Evolutionary conservation across 1,140 invertebrate species (phyloP).

Genomic region (Leptinotarsa texana): DNA sequence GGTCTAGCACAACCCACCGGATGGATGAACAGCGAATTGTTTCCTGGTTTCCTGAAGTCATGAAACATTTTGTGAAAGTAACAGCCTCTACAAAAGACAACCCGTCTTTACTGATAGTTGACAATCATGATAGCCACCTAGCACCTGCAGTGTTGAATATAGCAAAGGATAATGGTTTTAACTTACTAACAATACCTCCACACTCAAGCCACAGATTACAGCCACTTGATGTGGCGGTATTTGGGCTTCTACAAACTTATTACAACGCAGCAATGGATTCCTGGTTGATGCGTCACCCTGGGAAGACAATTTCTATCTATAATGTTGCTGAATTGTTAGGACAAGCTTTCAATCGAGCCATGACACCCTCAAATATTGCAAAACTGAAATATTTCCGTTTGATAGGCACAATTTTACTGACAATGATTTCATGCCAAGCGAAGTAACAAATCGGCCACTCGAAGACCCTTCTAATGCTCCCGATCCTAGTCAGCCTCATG

Average conservation of each 20-base stretch:
- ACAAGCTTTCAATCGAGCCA: constrained; percentile 28
- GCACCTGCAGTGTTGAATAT: constrained; percentile 51
- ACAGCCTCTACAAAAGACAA: too few species aligned
- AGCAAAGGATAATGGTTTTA: constrained; percentile 48
- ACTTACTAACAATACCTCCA: constrained; percentile 56
- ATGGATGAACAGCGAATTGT: constrained; percentile 18
- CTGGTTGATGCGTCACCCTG: constrained; percentile 54
- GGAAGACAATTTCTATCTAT: constrained; percentile 39
- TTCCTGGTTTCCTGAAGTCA: constrained; percentile 17
- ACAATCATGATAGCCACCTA: constrained; percentile 54
- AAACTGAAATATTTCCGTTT: constrained; percentile 55
- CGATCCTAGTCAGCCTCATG: not conserved
- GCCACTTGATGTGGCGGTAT: constrained; percentile 58
- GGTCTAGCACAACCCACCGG: too few species aligned
- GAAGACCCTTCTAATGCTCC: too few species aligned
- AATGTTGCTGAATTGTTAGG: constrained; percentile 31
- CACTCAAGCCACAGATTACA: constrained; percentile 58
- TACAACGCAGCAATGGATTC: constrained; percentile 39
- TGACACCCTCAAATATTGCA: constrained; percentile 54
- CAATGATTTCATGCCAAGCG: constrained; percentile 50
- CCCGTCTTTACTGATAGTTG: constrained; percentile 52
- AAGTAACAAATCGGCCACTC: constrained; percentile 38
- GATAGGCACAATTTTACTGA: constrained; percentile 53
- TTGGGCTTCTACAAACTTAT: constrained; percentile 49
- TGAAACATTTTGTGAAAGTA: constrained; percentile 36